Base-by-base conservation (phyloP, 2,113 vertebrate genomes). In the Tringa solitaria region DNA sequence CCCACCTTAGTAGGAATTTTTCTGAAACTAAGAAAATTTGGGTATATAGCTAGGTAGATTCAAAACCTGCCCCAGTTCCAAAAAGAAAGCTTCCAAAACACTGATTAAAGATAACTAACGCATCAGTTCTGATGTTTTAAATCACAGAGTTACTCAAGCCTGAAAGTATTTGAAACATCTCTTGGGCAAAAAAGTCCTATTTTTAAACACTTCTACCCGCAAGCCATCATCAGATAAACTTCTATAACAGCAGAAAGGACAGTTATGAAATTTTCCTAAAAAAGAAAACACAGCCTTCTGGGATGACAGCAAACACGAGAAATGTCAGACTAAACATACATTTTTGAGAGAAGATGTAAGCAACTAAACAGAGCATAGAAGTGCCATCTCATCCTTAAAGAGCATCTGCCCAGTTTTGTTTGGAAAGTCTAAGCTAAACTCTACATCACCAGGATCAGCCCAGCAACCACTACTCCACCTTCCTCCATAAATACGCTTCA, bases 291-390 rank as follows among this genome's bases (percentile, higher is more conserved):
- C 26, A 41, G 91, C 37, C 41, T 91, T 89, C 89, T 91, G 77
- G 73, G 84, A 95, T 77, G 89, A 93, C 92, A 92, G 80, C 61
- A 95, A 94, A 93, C 89, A 87, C 5, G 5, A 94, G 81, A 93
- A 96, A 96, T 54, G 67, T 95, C 91, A 96, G 96, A 95, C 96
- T 96, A 95, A 97, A 97, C 92, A 95, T n/a, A 93, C 95, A 89
- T 95, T 95, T 96, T 91, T 96, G 69, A 95, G 86, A 91, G 80
- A 63, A 87, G 90, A 93, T 63, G 92, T 94, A 95, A 96, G 92
- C 70, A 92, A 46, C 56, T 79, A 76, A 92, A 68, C 76, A 75
- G 68, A 88, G 61, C 13, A 13, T 3, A 81, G 73, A 84, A 91
- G 48, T 88, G 89, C 48, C 61, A 81, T 57, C 61, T 95, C 76